Conservation (phyloP, 2,888 invertebrate species). For the Lacanobia oleracea region DNA sequence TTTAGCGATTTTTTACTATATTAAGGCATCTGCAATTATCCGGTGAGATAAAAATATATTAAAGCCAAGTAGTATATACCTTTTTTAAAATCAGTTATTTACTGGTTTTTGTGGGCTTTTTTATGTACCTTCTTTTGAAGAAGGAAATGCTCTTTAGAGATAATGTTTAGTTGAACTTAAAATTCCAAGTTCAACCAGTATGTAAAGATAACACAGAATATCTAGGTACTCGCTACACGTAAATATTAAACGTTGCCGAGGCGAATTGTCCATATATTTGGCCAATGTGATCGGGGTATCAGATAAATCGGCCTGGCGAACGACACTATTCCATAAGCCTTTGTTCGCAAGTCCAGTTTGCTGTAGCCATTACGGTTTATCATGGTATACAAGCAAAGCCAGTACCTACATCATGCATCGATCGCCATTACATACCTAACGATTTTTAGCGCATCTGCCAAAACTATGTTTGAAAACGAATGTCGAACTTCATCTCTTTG, state of each 20-base stretch:
- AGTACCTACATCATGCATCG: slow-evolving; percentile 40
- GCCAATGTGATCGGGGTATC: slow-evolving; percentile 77
- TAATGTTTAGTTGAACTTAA: no score
- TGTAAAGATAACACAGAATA: slow-evolving; percentile 5
- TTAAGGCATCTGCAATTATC: no score
- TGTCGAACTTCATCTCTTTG: not conserved
- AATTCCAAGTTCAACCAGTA: no score
- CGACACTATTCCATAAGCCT: slow-evolving; percentile 82
- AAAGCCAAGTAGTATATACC: no score
- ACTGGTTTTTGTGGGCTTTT: no score
- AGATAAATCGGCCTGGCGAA: slow-evolving; percentile 81
- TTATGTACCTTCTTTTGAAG: no score
- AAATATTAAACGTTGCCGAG: slow-evolving; percentile 58
- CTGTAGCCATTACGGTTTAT: slow-evolving; percentile 69
- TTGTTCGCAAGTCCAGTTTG: slow-evolving; percentile 79
- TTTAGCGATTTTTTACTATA: no score
- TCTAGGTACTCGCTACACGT: slow-evolving; percentile 13
- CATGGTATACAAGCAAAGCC: slow-evolving; percentile 47
- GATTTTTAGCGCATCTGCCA: slow-evolving; percentile 8
- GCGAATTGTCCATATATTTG: slow-evolving; percentile 77
- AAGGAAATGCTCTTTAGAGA: no score
- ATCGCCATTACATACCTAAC: slow-evolving; percentile 3
- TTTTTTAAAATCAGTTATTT: no score
- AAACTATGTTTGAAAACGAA: slow-evolving; percentile 11
- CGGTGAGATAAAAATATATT: not conserved